A percentile compares a stretch with the other conserved stretches of the same genome.
phyloP scores from a whole-genome alignment of 2,113 vertebrate species.

The Onychostruthus taczanowskii region DNA sequence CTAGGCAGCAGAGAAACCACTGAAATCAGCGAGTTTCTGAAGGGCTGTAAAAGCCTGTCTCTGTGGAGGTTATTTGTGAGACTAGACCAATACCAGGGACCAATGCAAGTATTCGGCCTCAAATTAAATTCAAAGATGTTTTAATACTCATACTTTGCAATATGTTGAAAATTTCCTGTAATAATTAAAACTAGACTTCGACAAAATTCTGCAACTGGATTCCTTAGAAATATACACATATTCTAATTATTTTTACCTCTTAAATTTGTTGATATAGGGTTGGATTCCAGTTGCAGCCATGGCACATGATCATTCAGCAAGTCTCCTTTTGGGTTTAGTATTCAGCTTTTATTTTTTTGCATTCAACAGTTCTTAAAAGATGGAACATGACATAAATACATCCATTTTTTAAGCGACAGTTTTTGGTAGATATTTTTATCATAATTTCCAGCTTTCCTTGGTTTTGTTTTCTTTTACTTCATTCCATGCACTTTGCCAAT shows the following conservation, averaged over 20 bases:
- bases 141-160: not conserved
- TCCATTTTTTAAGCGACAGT: not conserved
- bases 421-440: not conserved
- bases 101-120: not conserved
- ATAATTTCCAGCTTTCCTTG: not conserved
- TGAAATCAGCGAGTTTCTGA: not conserved
- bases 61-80: not conserved
- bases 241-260: not conserved
- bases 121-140: not conserved
- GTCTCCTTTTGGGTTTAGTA: not conserved
- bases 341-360: not conserved
- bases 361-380: not conserved
- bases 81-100: not conserved
- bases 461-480: not conserved
- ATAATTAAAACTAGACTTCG: not conserved
- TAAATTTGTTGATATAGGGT: not conserved
- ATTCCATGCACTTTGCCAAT: not conserved
- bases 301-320: not conserved
- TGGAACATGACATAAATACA: rapidly evolving
- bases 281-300: not conserved
- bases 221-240: not conserved
- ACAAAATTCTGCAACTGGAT: not conserved
- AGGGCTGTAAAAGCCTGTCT: not conserved
- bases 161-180: not conserved
- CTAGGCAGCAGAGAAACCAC: not conserved